A percentile compares a stretch with the other conserved stretches of the same genome.
phyloP scores from a whole-genome alignment of 2,113 vertebrate genomes.

The Choloepus hoffmanni region DNA sequence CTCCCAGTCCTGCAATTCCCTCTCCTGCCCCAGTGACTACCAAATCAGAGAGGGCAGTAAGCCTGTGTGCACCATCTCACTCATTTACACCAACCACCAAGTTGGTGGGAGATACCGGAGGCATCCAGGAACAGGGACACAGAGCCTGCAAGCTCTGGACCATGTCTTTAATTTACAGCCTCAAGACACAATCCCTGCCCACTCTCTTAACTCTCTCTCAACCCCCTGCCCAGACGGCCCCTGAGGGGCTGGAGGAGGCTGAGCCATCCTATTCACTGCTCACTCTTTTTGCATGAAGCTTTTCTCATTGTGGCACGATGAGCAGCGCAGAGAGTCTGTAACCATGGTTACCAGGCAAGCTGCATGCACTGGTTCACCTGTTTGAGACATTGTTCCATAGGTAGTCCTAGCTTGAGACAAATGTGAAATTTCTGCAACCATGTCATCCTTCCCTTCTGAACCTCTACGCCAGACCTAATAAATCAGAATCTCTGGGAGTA shows the following conservation, averaged over 20 bases:
- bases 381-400: not conserved
- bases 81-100: not conserved
- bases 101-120: fast-evolving
- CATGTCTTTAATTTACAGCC: not conserved
- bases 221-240: not conserved
- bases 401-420: too few relatives aligned
- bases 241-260: not conserved
- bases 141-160: not conserved
- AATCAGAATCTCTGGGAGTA: not conserved
- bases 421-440: not conserved
- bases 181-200: not conserved
- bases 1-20: not conserved
- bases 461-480: not conserved
- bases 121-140: too few relatives aligned
- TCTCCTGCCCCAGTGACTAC: not conserved
- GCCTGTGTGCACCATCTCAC: fast-evolving
- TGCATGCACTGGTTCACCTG: not conserved
- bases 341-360: conserved; percentile 37
- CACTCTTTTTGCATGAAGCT: not conserved
- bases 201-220: not conserved
- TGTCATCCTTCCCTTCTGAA: not conserved
- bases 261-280: not conserved
- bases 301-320: not conserved
- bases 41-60: not conserved
- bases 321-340: not conserved